A percentile compares a stretch with the other conserved stretches of the same genome.
Conservation (phyloP, 2,797 vertebrate genomes). For the Pipistrellus pygmaeus region DNA sequence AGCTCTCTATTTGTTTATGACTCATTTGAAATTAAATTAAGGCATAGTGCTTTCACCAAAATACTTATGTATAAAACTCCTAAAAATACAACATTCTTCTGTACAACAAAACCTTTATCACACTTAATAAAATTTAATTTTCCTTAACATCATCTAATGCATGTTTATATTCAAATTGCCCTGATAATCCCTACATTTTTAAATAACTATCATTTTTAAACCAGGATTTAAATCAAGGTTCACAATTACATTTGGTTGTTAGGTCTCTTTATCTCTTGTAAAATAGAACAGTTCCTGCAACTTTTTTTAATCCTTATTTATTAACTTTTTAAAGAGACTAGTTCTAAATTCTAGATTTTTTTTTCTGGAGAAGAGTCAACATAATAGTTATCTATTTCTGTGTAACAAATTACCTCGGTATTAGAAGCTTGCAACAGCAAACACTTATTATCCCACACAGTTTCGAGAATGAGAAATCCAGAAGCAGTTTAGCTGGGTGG, state of each 20-base stretch:
- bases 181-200: neutral
- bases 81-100: neutral
- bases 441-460: neutral
- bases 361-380: neutral
- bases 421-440: neutral
- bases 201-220: neutral
- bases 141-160: neutral
- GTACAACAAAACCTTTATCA: neutral
- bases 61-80: neutral
- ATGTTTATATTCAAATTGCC: neutral
- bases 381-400: neutral
- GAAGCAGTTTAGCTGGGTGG: neutral
- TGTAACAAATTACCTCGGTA: neutral
- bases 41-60: neutral
- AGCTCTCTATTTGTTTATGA: neutral
- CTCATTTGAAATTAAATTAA: neutral
- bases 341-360: neutral
- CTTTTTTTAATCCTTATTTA: neutral
- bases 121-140: slow-evolving; percentile 16
- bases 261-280: neutral
- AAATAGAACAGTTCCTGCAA: neutral
- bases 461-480: neutral
- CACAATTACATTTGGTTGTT: neutral
- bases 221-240: neutral
- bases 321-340: neutral